A percentile compares a stretch with the other conserved stretches of the same genome.
Evolutionary conservation across 23 tunicate species (phyloP).

Genomic region (Trididemnum nubilum): DNA sequence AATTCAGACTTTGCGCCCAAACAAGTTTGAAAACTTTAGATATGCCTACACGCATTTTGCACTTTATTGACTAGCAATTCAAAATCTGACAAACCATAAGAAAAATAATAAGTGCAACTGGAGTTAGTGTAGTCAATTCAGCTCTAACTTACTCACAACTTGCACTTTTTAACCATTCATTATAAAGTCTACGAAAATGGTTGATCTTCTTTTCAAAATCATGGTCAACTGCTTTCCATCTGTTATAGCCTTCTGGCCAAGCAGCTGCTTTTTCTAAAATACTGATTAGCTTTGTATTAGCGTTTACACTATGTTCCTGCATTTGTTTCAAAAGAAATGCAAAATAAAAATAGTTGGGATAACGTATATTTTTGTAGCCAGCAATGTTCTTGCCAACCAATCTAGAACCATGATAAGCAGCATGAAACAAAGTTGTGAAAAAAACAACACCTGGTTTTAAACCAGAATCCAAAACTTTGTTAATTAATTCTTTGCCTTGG

Average conservation of each 20-base stretch:
- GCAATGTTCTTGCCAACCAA: background rate
- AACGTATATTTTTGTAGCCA: slow-evolving; percentile 41
- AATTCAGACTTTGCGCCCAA: too few relatives aligned
- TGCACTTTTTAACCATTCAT: slow-evolving; percentile 6
- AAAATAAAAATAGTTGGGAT: slow-evolving; percentile 57
- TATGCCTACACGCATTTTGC: too few relatives aligned
- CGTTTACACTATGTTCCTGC: slow-evolving; percentile 13
- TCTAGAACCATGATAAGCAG: slow-evolving; percentile 26
- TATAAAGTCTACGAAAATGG: slow-evolving; percentile 11
- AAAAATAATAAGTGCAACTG: too few relatives aligned
- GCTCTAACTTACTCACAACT: background rate
- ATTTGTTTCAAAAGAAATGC: slow-evolving; percentile 38
- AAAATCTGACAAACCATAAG: too few relatives aligned
- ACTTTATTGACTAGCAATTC: too few relatives aligned
- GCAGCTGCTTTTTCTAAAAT: slow-evolving; percentile 54
- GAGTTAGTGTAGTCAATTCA: too few relatives aligned
- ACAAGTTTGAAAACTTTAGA: too few relatives aligned
- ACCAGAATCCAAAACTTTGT: slow-evolving; percentile 25
- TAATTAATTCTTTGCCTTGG: slow-evolving; percentile 40
- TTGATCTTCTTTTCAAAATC: slow-evolving; percentile 1
- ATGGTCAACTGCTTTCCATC: slow-evolving; percentile 27
- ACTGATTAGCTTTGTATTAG: slow-evolving; percentile 15
- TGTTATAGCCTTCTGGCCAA: slow-evolving; percentile 53
- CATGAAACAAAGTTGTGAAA: slow-evolving; percentile 31
- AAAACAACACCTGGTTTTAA: slow-evolving; percentile 38